Base-by-base conservation (phyloP, 2,113 vertebrate genomes). In the Gadus chalcogrammus region DNA sequence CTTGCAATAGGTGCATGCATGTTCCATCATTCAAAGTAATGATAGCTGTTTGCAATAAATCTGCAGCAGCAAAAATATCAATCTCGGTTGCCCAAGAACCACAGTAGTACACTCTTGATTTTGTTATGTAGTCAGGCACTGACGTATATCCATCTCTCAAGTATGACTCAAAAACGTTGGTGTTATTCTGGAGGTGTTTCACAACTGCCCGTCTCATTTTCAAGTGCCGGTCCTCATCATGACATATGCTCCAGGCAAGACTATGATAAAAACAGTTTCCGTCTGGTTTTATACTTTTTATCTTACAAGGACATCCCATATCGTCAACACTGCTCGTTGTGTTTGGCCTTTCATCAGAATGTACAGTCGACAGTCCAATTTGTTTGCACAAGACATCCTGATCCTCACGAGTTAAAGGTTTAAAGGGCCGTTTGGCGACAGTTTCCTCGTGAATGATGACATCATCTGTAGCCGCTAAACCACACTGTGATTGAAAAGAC, bases 201-300 rank as follows among this genome's bases (percentile, higher is more conserved):
- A 24, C 20, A 20, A 20, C 20, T 20, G 20, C 5, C 6, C 15
- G 13, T 64, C 53, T 48, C 2, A 76, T 72, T 58, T 18, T 72
- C 24, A 71, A n/a, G 22, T 76, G 67, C 20, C 67, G 48, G 1
- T 75, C 42, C 38, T 79, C 58, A 66, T 63, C 67, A 0, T 27
- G 64, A 59, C 69, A 72, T 16, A 73, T 9, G 4, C 56, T 64
- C 15, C 58, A 27, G 16, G 65, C 69, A 12, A 80, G 38, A n/a
- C 62, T 35, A 17, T 70, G 31, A 18, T 69, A 79, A n/a, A 80
- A 67, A 28, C 78, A 80, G 16, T 79, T 76, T 1, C 77, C 77
- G 59, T 79, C 78, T 22, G 3, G 5, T 58, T 63, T 48, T 3
- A 80, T 76, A 15, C 1, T 3, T 13, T 76, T 65, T 20, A 20